These are phyloP conservation scores for Excalfactoria chinensis DNA, from an alignment of 2,113 vertebrate genomes.

Conservation along the genomic window DNA sequence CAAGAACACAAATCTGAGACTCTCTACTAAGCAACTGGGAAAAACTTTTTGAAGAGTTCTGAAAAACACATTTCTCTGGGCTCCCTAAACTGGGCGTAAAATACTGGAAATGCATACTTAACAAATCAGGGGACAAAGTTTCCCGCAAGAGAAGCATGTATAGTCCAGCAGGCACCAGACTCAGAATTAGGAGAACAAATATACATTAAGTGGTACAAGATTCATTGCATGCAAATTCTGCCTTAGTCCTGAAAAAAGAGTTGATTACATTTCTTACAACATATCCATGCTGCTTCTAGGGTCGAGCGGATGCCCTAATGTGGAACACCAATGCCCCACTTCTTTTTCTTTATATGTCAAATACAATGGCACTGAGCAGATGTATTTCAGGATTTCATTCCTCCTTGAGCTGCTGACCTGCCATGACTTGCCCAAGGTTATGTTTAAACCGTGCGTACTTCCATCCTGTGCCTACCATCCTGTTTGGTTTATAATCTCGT, in stretches of 20 bases:
- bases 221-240: not conserved
- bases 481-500: not conserved
- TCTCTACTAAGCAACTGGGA: not conserved
- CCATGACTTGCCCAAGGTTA: slow-evolving; percentile 32
- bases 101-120: not conserved
- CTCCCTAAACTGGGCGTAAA: not conserved
- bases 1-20: not conserved
- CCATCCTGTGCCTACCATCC: not conserved
- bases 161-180: not conserved
- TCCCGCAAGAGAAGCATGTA: not conserved
- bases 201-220: not conserved
- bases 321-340: not conserved
- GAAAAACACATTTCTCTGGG: not conserved
- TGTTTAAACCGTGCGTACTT: not conserved
- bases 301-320: not conserved
- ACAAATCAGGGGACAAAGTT: not conserved
- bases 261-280: not conserved
- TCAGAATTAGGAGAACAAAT: not conserved
- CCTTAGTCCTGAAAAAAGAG: not conserved
- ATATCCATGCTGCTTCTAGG: not conserved
- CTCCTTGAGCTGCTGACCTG: not conserved
- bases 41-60: not conserved
- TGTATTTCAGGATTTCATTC: slow-evolving; percentile 8
- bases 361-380: not conserved
- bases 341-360: not conserved